A percentile compares a stretch with the other conserved stretches of the same genome.
phyloP scores from a whole-genome alignment of 2,888 invertebrate genomes.

The Sesamia inferens region DNA sequence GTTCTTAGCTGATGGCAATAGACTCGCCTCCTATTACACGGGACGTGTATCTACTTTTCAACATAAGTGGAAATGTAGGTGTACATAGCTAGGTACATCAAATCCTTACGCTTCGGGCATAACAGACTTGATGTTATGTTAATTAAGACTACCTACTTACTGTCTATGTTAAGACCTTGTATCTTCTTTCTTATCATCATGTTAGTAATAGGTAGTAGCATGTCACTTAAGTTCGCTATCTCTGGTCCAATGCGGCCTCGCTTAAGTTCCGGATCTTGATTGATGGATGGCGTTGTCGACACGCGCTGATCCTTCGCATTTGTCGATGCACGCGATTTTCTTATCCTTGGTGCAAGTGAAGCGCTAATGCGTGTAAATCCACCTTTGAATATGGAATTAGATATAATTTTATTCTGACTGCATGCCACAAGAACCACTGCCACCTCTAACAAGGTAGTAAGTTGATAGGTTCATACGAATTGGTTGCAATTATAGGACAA shows the following conservation, averaged over 20 bases:
- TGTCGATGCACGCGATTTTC: conserved; percentile 73
- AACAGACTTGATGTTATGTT: background rate
- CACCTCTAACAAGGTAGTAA: conserved; percentile 10
- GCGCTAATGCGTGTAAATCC: conserved; percentile 40
- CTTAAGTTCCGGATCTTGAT: conserved; percentile 82
- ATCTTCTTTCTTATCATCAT: conserved; percentile 14
- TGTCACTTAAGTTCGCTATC: conserved; percentile 44
- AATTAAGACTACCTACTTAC: background rate
- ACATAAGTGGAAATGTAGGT: background rate
- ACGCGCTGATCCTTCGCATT: conserved; percentile 73
- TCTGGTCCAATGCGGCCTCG: conserved; percentile 49
- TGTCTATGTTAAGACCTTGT: conserved; percentile 9
- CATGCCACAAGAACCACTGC: conserved; percentile 10
- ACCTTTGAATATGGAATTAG: conserved; percentile 7
- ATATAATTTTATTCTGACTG: conserved; percentile 10
- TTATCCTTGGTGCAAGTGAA: conserved; percentile 63
- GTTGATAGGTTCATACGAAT: background rate
- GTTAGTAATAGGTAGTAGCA: conserved; percentile 14
- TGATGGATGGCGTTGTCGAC: conserved; percentile 75
- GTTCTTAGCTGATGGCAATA: background rate
- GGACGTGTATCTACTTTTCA: background rate
- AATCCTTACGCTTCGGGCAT: background rate
- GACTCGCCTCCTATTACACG: background rate
- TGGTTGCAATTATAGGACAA: conserved; percentile 13
- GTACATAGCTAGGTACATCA: background rate